Base-by-base conservation (phyloP, 1,140 invertebrate genomes). In the Polyergus mexicanus region DNA sequence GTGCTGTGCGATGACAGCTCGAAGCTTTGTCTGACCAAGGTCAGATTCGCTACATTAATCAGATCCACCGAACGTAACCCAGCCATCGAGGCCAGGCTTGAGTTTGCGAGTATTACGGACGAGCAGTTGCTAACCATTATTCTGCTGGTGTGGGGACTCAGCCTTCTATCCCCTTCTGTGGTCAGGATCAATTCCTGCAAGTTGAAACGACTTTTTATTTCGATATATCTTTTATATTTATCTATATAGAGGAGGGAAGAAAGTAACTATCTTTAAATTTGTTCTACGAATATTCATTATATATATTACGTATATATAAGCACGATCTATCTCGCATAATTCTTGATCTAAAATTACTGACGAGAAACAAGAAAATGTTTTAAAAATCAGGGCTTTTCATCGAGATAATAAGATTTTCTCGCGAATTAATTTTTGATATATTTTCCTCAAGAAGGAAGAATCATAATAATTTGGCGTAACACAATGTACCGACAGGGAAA, bases 151-250 rank as follows among this genome's bases (percentile, higher is more conserved):
- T 95, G 95, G 8, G 95, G 92, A 75, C 95, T 95, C 72, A 96
- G 91, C 78, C 94, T 92, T 77, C 94, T 95, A n/a, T 95, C 94
- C 4, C 96, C 96, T n/a, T 96, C 95, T 4, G 96, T 95, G 28
- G 95, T 94, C 32, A 96, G 91, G 22, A 95, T 95, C 91, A 96
- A 93, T 88, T 96, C 96, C 96, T 96, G 95, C 44, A 92, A 91
- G 88, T 87, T 62, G 92, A 89, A 88, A 86, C 54, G 58, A 81
- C 25, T n/a, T 38, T 54, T 77, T 54, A 10, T 66, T 44, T 47
- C 41, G 4, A 16, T 19, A 69, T 22, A 3, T 66, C 11, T 35
- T 76, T 75, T 75, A 28, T 62, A 62, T 25, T 76, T 44, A 32
- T 41, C 8, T 44, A 63, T 32, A 63, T 28, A n/a, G 71, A 25